Evolutionary conservation across 2,797 vertebrate genomes (phyloP), one percentile per base, ranked within the genome.

Genomic region (Erithacus rubecula): DNA sequence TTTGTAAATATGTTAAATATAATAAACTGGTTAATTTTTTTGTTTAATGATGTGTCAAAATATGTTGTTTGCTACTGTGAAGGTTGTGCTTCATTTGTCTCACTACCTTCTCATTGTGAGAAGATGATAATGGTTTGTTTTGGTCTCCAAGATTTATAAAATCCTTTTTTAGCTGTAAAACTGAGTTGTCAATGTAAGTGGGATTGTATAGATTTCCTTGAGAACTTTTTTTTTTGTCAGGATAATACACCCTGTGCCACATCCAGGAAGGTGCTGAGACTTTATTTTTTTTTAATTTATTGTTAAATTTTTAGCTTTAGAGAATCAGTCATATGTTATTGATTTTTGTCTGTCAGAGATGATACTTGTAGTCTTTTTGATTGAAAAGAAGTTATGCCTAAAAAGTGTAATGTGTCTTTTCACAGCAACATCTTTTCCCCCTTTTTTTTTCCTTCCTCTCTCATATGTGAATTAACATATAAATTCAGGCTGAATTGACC

Each of bases 1-100:
- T 97, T 96, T 98, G 97, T 98, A 98, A 96, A 98, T 98, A 98
- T 98, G 97, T 98, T 94, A 96, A 88, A 97, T 98, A 98, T 83
- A 98, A 98, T 98, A 98, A 98, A 98, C 65, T 88, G 90, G 90
- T 94, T 90, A 96, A 86, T 83, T 96, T 94, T 96, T 89, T 96
- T 89, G 91, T 93, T 96, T 97, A 94, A 91, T 52, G 32, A 34
- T 22, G 75, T 96, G 77, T 93, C 59, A 37, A 63, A 83, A 84
- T 47, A 26, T 3, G 2, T 71, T 59, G 39, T 87, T 92, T 49
- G 20, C 26, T 75, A 3, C 26, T 69, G 22, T 83, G 69, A 92
- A 83, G 39, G 5, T 53, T 83, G 41, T 75, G 15, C 11, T 90
- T 86, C 0, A 0, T 83, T 89, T 85, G 29, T 79, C 65, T 67